Conservation (phyloP, 2,888 invertebrate species). For the Metacarcinus magister region DNA sequence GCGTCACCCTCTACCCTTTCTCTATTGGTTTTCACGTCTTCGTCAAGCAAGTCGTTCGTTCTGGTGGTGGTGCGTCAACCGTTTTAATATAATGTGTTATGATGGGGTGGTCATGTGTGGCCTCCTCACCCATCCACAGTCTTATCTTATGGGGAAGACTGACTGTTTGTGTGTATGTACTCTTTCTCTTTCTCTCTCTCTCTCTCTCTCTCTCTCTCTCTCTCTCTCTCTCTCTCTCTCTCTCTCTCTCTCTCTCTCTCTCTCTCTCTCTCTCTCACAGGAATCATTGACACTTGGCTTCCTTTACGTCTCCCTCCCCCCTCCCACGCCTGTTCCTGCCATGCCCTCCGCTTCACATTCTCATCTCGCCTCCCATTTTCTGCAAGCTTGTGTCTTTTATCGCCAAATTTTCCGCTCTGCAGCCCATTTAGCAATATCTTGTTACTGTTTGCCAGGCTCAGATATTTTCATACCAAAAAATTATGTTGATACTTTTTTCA, state of each 20-base stretch:
- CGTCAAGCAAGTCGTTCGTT: background rate
- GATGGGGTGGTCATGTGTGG: background rate
- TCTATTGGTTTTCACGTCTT: background rate
- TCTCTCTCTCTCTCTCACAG: slow-evolving; percentile 67
- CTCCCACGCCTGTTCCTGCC: background rate
- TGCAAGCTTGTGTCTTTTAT: background rate
- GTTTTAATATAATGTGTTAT: background rate
- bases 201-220: slow-evolving; percentile 48
- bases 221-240: slow-evolving; percentile 60
- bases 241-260: slow-evolving; percentile 67
- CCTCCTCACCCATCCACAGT: background rate
- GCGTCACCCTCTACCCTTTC: background rate
- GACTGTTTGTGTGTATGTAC: background rate
- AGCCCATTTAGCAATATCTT: slow-evolving; percentile 22
- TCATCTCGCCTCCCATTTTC: background rate
- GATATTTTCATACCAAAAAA: background rate
- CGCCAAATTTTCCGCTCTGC: slow-evolving; percentile 38
- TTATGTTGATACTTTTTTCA: background rate
- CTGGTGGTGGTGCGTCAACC: background rate
- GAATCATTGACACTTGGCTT: background rate
- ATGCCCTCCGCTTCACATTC: background rate
- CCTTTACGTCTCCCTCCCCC: background rate
- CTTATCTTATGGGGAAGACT: background rate
- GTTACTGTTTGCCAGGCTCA: background rate
- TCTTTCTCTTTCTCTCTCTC: slow-evolving; percentile 43